Evolutionary conservation across 2,113 vertebrate species (phyloP).

Genomic region (Cyanoramphus novaezelandiae): DNA sequence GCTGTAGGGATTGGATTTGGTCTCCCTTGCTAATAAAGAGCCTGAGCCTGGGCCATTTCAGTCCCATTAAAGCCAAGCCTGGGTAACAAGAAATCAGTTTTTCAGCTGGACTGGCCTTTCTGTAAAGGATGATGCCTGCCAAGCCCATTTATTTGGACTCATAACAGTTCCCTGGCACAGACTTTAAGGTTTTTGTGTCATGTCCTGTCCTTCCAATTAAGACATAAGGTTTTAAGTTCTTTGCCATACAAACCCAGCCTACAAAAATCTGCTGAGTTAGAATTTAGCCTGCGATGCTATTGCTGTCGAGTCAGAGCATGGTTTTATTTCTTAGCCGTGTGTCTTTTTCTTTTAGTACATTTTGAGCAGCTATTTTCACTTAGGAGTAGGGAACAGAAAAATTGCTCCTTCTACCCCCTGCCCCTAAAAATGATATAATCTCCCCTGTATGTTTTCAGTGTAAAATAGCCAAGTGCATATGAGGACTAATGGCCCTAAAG

Average conservation of each 20-base stretch:
- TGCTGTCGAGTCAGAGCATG: not conserved
- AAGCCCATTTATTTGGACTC: not conserved
- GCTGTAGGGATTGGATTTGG: not conserved
- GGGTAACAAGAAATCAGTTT: not conserved
- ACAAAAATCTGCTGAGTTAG: not conserved
- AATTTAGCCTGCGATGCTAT: not conserved
- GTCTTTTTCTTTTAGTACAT: not conserved
- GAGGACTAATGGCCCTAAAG: constrained; percentile 53
- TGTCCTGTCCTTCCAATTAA: not conserved
- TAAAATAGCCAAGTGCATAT: constrained; percentile 14
- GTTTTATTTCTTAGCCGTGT: not conserved
- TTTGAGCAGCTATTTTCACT: not conserved
- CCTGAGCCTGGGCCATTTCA: not conserved
- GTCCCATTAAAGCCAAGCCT: not conserved
- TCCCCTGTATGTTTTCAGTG: not conserved
- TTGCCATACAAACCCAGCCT: not conserved
- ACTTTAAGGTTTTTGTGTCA: not conserved
- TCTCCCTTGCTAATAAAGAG: not conserved
- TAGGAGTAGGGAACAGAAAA: not conserved
- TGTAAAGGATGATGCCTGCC: not conserved
- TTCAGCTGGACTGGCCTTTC: not conserved
- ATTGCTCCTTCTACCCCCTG: not conserved
- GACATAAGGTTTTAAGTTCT: not conserved
- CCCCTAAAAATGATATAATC: not conserved
- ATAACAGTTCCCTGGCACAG: not conserved